These are phyloP conservation scores for Gymnodraco acuticeps DNA, from an alignment of 2,797 vertebrate species.

Conservation along the genomic window DNA sequence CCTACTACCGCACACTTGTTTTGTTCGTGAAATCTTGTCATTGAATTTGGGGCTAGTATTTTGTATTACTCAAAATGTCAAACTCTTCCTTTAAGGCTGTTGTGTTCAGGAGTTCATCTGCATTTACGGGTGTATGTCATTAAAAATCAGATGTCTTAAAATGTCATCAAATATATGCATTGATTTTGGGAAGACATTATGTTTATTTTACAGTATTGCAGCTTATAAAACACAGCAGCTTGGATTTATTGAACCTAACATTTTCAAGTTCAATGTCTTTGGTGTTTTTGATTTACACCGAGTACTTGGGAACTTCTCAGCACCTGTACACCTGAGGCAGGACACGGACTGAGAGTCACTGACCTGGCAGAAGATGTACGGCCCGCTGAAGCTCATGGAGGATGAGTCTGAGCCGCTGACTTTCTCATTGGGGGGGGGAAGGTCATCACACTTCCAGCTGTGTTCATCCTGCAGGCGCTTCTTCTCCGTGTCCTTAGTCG, in stretches of 20 bases:
- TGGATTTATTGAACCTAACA: no score
- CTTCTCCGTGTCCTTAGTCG: background rate
- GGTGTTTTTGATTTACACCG: background rate
- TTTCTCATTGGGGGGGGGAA: slow-evolving; percentile 7
- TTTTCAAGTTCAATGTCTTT: background rate
- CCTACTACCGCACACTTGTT: no score
- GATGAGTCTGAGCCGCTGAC: slow-evolving; percentile 47
- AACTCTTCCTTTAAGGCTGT: background rate
- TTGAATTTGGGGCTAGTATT: background rate
- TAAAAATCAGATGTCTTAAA: background rate
- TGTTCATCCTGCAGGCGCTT: slow-evolving; percentile 10
- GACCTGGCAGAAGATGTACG: slow-evolving; percentile 82
- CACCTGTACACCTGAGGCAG: background rate
- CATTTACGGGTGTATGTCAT: background rate
- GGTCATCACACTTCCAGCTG: slow-evolving; percentile 35
- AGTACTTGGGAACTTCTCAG: background rate
- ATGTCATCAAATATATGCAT: no score
- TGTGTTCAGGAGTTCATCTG: background rate
- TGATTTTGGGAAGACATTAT: background rate
- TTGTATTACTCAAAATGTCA: background rate
- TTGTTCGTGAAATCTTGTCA: background rate
- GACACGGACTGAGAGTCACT: slow-evolving; percentile 2
- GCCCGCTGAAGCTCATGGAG: slow-evolving; percentile 79
- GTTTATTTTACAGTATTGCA: background rate
- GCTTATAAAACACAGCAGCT: no score